Evolutionary conservation across 2,797 vertebrate species (phyloP).

Genomic region (Danio choprae): DNA sequence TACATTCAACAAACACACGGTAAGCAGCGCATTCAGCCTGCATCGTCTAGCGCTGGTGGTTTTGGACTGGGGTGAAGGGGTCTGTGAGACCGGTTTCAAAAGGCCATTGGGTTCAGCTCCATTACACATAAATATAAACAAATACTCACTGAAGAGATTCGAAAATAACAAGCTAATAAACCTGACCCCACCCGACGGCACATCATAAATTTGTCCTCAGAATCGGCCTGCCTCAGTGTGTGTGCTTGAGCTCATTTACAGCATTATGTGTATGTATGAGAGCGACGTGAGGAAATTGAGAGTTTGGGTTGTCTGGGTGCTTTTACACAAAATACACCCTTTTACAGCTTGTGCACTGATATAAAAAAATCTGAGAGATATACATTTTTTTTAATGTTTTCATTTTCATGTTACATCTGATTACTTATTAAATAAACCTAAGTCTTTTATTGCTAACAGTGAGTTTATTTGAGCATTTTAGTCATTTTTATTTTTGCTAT

Average conservation of each 20-base stretch:
- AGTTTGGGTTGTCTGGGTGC: neutral
- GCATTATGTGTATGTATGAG: neutral
- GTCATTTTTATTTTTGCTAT: no score
- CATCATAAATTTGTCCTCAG: conserved; percentile 37
- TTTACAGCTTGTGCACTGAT: neutral
- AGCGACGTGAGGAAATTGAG: neutral
- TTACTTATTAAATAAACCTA: neutral
- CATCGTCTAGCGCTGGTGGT: conserved; percentile 63
- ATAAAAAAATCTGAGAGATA: neutral
- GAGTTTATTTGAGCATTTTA: no score
- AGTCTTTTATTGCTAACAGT: neutral
- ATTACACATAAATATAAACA: conserved; percentile 47
- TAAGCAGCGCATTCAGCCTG: conserved; percentile 70
- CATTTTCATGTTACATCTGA: neutral
- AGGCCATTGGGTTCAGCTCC: conserved; percentile 66
- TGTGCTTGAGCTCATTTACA: neutral
- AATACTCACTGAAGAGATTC: conserved; percentile 35
- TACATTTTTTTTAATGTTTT: no score
- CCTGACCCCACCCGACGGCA: conserved; percentile 13
- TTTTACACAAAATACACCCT: neutral
- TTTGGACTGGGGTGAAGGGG: conserved; percentile 61
- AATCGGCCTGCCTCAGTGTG: neutral
- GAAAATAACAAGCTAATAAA: conserved; percentile 46
- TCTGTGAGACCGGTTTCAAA: conserved; percentile 32
- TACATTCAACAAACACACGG: conserved; percentile 74